Evolutionary conservation across 2,888 invertebrate species (phyloP).

Genomic region (Dysmachus trigonus): DNA sequence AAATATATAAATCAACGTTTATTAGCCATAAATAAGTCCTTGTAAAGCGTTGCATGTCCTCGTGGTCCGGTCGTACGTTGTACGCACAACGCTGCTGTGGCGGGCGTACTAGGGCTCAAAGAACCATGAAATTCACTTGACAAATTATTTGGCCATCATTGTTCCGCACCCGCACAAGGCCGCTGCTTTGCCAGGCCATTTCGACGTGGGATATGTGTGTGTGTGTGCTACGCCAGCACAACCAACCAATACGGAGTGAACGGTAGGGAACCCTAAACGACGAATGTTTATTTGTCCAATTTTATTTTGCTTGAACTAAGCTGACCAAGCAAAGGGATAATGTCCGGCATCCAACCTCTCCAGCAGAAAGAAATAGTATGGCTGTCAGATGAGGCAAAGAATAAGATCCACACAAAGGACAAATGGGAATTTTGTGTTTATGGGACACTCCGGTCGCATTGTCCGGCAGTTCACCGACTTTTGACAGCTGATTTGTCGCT

Average conservation of each 20-base stretch:
- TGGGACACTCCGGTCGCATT: slow-evolving; percentile 1
- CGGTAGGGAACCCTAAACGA: background rate
- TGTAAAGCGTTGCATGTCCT: background rate
- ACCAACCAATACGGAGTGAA: background rate
- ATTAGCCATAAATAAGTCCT: slow-evolving; percentile 47
- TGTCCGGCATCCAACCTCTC: background rate
- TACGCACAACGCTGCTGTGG: background rate
- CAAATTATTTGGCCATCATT: slow-evolving; percentile 43
- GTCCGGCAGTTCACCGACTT: background rate
- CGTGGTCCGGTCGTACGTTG: background rate
- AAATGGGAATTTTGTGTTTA: slow-evolving; percentile 34
- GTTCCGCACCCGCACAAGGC: background rate
- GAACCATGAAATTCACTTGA: slow-evolving; percentile 39
- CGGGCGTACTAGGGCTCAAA: slow-evolving; percentile 30
- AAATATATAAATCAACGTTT: slow-evolving; percentile 46
- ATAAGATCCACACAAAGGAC: background rate
- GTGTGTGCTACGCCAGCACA: background rate
- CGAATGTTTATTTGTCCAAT: slow-evolving; percentile 18
- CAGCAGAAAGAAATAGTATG: background rate
- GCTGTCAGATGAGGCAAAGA: background rate
- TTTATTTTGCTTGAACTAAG: background rate
- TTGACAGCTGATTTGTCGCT: slow-evolving; percentile 33
- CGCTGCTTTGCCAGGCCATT: background rate
- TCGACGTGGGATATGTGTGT: background rate
- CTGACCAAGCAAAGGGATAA: slow-evolving; percentile 38